A percentile compares a stretch with the other conserved stretches of the same genome.
phyloP scores from a whole-genome alignment of 37 sponge, comb jelly and placozoan species.

The Chondrosia reniformis region DNA sequence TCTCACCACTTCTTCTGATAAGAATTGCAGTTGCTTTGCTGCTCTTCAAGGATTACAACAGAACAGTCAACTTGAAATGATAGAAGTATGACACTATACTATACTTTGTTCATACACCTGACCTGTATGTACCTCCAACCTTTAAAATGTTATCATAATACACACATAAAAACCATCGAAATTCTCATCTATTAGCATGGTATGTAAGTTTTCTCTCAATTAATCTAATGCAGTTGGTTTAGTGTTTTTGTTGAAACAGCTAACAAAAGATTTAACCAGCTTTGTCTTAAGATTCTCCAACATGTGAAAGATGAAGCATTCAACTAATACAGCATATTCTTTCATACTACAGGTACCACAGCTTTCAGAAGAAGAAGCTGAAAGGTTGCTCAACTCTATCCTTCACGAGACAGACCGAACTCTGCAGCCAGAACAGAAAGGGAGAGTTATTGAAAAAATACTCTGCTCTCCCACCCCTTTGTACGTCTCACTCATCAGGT shows the following conservation, averaged over 20 bases:
- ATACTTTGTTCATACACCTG: no score
- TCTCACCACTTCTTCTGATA: slow-evolving; percentile 52
- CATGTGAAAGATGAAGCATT: no score
- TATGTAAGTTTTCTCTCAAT: no score
- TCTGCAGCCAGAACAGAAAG: slow-evolving; percentile 41
- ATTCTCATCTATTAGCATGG: no score
- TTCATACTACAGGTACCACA: slow-evolving; percentile 15
- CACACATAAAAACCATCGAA: no score
- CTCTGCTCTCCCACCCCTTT: slow-evolving; percentile 43
- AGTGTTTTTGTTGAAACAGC: no score
- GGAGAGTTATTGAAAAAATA: slow-evolving; percentile 10
- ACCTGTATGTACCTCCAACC: no score
- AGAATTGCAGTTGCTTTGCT: slow-evolving; percentile 44
- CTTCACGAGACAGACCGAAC: slow-evolving; percentile 20
- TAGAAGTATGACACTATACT: background rate
- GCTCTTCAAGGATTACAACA: slow-evolving; percentile 42
- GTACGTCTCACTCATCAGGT: slow-evolving; percentile 38
- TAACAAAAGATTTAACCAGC: no score
- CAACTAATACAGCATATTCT: no score
- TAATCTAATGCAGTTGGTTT: background rate
- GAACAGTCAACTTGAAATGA: background rate
- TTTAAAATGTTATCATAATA: no score
- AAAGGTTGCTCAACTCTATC: slow-evolving; percentile 30
- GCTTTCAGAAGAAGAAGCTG: slow-evolving; percentile 22
- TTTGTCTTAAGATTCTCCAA: no score